Conservation (phyloP, 2,888 invertebrate species). For the Diplazon laetatorius region DNA sequence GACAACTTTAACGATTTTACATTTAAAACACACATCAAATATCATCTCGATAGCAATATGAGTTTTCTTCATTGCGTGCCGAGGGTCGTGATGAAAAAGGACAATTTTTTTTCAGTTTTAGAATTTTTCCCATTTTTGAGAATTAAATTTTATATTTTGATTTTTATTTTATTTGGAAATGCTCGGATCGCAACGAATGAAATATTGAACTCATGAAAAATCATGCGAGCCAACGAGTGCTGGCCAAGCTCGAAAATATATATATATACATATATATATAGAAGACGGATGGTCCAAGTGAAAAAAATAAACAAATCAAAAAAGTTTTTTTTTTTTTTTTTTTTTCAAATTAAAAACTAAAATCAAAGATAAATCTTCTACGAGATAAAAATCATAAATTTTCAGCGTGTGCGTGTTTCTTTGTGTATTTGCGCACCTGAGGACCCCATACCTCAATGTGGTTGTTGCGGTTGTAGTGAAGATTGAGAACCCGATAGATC, state of each 20-base stretch:
- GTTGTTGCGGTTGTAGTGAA: constrained; percentile 99
- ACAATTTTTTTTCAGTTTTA: background rate
- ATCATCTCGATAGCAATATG: too few relatives aligned
- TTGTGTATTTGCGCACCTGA: constrained; percentile 85
- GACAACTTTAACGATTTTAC: constrained; percentile 54
- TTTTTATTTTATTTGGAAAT: too few relatives aligned
- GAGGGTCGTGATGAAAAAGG: too few relatives aligned
- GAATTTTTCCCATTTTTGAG: too few relatives aligned
- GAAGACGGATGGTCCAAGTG: constrained; percentile 8
- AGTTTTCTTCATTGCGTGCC: too few relatives aligned
- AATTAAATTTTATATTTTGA: too few relatives aligned
- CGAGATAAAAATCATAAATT: constrained; percentile 61
- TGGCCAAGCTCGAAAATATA: background rate
- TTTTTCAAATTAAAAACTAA: too few relatives aligned
- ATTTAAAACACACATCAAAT: constrained; percentile 4
- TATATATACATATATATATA: too few relatives aligned
- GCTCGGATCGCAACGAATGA: background rate
- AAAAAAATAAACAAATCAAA: too few relatives aligned
- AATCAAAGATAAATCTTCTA: constrained; percentile 34
- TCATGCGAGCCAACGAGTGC: constrained; percentile 14
- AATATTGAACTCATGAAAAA: background rate
- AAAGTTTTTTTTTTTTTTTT: too few relatives aligned
- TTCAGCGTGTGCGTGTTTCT: constrained; percentile 79
- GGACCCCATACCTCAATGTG: constrained; percentile 94
- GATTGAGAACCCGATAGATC: constrained; percentile 97